A percentile compares a stretch with the other conserved stretches of the same genome.
phyloP scores from a whole-genome alignment of 2,797 vertebrate species.

The Tokudaia muenninki region DNA sequence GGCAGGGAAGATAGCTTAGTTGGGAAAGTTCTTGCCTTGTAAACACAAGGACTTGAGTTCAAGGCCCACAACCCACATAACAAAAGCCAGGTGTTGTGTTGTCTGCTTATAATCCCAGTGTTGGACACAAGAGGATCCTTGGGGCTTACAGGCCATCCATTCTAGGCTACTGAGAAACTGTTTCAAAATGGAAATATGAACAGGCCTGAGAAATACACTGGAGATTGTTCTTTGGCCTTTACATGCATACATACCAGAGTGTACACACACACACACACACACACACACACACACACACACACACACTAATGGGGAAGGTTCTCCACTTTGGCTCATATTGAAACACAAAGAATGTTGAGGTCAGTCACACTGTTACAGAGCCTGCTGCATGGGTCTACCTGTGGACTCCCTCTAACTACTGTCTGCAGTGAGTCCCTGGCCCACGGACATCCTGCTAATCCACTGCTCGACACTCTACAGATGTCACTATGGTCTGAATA shows the following conservation, averaged over 20 bases:
- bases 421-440: neutral
- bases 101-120: neutral
- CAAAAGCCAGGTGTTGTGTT: neutral
- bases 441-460: neutral
- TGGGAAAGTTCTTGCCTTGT: neutral
- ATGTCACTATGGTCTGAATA: neutral
- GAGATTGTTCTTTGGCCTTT: neutral
- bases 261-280: too few relatives aligned
- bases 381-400: fast-evolving
- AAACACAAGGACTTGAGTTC: neutral
- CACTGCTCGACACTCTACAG: neutral
- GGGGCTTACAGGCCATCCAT: neutral
- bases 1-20: neutral
- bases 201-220: neutral
- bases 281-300: neutral
- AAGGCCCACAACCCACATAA: neutral
- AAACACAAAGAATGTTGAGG: neutral
- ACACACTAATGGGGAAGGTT: neutral
- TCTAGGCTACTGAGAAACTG: neutral
- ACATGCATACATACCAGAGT: neutral
- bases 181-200: neutral
- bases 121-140: neutral
- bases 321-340: neutral
- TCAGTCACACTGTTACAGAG: fast-evolving
- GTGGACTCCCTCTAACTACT: neutral